Evolutionary conservation across 2,888 invertebrate genomes (phyloP), one percentile per base, ranked within the genome.

Genomic region (Morpho deidamia): DNA sequence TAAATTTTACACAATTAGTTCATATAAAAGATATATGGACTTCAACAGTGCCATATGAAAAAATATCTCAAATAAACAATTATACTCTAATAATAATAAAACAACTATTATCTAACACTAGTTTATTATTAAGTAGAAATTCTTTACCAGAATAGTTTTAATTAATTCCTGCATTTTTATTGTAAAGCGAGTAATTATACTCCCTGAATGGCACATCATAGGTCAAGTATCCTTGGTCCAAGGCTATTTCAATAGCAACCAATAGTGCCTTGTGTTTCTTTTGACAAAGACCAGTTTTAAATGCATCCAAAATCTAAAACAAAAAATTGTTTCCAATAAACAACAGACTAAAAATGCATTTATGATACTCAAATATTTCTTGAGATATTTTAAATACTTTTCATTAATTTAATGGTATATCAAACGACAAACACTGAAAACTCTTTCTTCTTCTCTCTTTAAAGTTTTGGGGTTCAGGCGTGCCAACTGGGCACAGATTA

Each of bases 191-290:
- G 78, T 97, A 97, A 83, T 97, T 92, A 80, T 96, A 98, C 64
- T 92, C 81, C 70, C 96, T 92, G 72, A 95, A 93, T 2, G 97
- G 97, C 1, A 97, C 94, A 78, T 97, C 96, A 82, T 93, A 97
- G 7, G 94, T 93, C 9, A 98, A 76, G 1, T 92, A 83, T 10
- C 98, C 99, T 66, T 91, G 92, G 75, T 98, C 95, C 83, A 93
- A 93, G 0, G 98, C 98, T 71, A 93, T 92, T 68, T 93, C 91
- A 51, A 98, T 92, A 3, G 95, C 94, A 35, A 97, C 91, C 44
- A 93, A 68, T n/a, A 99, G 83, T 65, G 94, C 90, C 55, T 93
- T 90, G 61, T 97, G 94, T 70, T 93, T 93, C 60, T 89, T 93
- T 72, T 94, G 95, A 71, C 98, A 99, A 7, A 99, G 73, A 2